phyloP scores from a whole-genome alignment of 23 tunicate genomes.

The Ascidia mentula region DNA sequence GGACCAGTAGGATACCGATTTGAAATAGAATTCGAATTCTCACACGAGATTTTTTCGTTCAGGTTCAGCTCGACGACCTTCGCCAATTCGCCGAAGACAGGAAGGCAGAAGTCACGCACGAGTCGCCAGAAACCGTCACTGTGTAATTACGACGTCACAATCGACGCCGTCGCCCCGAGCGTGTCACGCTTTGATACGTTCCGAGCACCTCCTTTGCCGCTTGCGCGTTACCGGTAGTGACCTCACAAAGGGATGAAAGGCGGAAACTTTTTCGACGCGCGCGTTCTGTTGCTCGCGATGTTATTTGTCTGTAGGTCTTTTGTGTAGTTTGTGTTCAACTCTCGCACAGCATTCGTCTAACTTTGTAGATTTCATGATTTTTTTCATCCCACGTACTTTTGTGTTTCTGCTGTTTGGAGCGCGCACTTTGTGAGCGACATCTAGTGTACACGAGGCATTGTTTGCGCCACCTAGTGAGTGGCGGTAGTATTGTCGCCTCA shows the following conservation, averaged over 20 bases:
- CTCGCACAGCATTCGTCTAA: conserved; percentile 1
- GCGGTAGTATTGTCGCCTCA: background rate
- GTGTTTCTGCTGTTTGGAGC: background rate
- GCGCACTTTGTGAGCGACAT: background rate
- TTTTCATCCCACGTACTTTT: background rate
- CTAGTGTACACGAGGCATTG: too few species aligned
- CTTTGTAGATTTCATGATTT: background rate
- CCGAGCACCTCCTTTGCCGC: background rate
- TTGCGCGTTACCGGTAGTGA: background rate
- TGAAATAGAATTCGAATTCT: too few species aligned
- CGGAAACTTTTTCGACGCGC: background rate
- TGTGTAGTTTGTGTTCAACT: too few species aligned
- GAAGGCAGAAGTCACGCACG: conserved; percentile 68
- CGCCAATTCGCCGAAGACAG: conserved; percentile 35
- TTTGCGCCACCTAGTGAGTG: background rate
- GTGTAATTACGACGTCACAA: conserved; percentile 35
- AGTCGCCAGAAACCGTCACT: conserved; percentile 83
- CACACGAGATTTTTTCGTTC: too few species aligned
- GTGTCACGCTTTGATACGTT: background rate
- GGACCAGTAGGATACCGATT: too few species aligned
- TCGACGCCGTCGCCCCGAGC: too few species aligned
- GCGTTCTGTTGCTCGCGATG: too few species aligned
- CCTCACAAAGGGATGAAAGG: background rate
- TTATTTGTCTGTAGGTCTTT: too few species aligned
- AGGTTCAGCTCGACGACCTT: conserved; percentile 64